Conservation (phyloP, 2,797 vertebrate genomes). For the Clarias laeviceps region DNA sequence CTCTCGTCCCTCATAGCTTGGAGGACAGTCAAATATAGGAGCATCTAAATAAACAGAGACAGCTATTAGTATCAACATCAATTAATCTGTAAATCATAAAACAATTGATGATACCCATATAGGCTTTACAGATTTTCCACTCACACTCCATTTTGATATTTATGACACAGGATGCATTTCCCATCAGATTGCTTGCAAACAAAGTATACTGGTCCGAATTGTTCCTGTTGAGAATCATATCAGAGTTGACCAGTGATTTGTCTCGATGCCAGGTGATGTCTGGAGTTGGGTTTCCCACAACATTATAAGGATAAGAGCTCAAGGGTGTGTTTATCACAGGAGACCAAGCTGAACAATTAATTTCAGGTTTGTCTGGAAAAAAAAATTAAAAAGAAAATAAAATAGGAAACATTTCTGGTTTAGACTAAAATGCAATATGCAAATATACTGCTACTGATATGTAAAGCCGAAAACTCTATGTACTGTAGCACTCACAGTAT, state of each 20-base stretch:
- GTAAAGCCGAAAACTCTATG: background rate
- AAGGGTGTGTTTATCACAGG: background rate
- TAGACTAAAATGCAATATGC: too few relatives aligned
- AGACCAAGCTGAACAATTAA: rapidly evolving
- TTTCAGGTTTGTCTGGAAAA: conserved; percentile 61
- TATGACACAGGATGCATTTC: background rate
- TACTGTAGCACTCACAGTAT: background rate
- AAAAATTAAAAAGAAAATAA: background rate
- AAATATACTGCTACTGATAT: background rate
- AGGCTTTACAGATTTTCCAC: background rate
- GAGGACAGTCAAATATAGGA: background rate
- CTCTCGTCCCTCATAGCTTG: background rate
- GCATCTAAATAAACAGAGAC: conserved; percentile 12
- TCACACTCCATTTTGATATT: background rate
- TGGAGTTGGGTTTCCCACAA: conserved; percentile 62
- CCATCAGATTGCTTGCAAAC: background rate
- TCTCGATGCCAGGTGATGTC: background rate
- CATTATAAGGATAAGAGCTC: conserved; percentile 16
- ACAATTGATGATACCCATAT: background rate
- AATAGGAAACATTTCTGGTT: too few relatives aligned
- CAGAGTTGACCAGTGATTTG: background rate
- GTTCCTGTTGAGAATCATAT: background rate
- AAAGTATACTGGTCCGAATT: background rate
- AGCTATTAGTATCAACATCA: conserved; percentile 6
- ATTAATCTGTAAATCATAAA: background rate